These are phyloP conservation scores for Strongylocentrotus purpuratus DNA, from an alignment of 35 echinoderm and acorn worm genomes.

Conservation along the genomic window DNA sequence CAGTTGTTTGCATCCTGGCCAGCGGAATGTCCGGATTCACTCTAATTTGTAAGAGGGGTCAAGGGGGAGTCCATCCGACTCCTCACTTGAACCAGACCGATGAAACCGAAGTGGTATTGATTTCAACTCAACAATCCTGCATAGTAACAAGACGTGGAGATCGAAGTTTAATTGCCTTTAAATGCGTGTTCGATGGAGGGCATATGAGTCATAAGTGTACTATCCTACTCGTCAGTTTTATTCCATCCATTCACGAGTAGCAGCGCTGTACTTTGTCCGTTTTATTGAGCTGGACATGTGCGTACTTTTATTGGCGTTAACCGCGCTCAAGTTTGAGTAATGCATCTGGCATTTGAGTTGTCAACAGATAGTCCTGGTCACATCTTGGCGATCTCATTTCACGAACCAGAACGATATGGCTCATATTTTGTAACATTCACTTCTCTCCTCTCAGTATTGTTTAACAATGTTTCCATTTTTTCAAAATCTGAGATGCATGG, in stretches of 20 bases:
- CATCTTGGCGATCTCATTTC: too few species aligned
- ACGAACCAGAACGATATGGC: too few species aligned
- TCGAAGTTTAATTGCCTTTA: conserved; percentile 5
- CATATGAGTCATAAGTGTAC: background rate
- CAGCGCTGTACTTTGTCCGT: background rate
- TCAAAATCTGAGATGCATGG: too few species aligned
- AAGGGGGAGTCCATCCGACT: background rate
- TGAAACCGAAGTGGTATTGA: background rate
- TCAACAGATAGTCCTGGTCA: too few species aligned
- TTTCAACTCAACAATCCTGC: background rate
- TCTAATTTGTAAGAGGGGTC: background rate
- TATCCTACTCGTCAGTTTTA: background rate
- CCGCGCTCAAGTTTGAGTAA: too few species aligned
- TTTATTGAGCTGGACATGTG: background rate
- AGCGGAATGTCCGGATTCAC: background rate
- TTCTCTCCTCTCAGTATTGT: too few species aligned
- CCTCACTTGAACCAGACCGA: background rate
- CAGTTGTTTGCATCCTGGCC: background rate
- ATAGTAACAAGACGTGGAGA: background rate
- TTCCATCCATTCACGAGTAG: background rate
- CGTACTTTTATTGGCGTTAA: too few species aligned
- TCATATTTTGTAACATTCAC: too few species aligned
- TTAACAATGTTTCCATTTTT: too few species aligned
- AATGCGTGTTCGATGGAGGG: background rate
- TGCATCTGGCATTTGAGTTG: too few species aligned